Evolutionary conservation across 2,797 vertebrate genomes (phyloP), one percentile per base, ranked within the genome.

Genomic region (Coregonus suidteri): DNA sequence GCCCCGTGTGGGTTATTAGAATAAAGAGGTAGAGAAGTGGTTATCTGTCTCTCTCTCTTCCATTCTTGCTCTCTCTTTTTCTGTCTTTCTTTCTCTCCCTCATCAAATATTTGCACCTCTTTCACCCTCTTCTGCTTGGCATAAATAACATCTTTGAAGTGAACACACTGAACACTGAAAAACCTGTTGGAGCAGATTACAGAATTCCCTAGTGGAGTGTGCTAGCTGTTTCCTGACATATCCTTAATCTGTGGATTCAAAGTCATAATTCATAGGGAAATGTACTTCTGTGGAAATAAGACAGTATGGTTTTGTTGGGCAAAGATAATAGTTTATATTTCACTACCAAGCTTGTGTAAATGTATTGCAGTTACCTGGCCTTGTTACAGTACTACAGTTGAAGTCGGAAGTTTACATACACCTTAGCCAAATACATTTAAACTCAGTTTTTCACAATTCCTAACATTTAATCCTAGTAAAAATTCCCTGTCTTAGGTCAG

Each of bases 1-100:
- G 83, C 51, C 83, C 82, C 84, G 82, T 47, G 81, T 62, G 79
- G 81, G 66, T 83, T 79, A 84, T 89, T 85, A 90, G 80, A 74
- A 76, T 69, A 66, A 5, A 62, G 54, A 75, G 52, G 52, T 20
- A 3, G 6, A 62, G 41, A 47, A 47, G 41, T 20, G 67, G 68
- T 51, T 6, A 54, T 30, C 52, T 6, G 30, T 25, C 0, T 4
- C 35, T 6, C 4, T 16, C 47, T 15, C 6, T 34, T 15, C 14
- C 72, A 25, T 16, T n/a, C 7, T 59, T 25, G 6, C 18, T 59
- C 15, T 5, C 4, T n/a, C 30, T 41, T 4, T 59, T 20, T 73
- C 7, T 66, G 1, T 66, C 1, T 31, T 6, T 25, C 35, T 7
- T 18, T 41, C 18, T n/a, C 37, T 1, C 1, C 25, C 25, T 25